These are phyloP conservation scores for Linepithema humile DNA, from an alignment of 1,140 invertebrate genomes.

Conservation along the genomic window DNA sequence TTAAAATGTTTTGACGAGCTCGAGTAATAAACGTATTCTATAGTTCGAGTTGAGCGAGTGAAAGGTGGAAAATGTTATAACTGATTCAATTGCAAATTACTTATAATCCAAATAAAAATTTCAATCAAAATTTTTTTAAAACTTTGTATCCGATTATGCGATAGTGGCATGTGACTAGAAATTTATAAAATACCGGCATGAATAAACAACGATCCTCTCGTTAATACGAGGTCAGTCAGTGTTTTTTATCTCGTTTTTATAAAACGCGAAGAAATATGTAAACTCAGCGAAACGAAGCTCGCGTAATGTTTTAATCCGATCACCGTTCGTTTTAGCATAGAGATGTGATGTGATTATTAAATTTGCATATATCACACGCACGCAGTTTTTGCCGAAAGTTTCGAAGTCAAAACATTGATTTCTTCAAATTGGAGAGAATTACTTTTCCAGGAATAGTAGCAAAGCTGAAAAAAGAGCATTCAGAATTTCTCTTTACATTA, in stretches of 20 bases:
- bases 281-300: slow-evolving; percentile 49
- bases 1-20: slow-evolving; percentile 14
- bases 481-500: background rate
- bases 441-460: background rate
- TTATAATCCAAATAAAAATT: slow-evolving; percentile 35
- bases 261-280: slow-evolving; percentile 30
- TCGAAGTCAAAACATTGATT: background rate
- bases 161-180: background rate
- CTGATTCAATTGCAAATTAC: slow-evolving; percentile 34
- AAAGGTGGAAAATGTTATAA: slow-evolving; percentile 27
- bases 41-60: background rate
- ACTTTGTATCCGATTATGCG: slow-evolving; percentile 11
- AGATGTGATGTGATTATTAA: slow-evolving; percentile 47
- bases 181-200: slow-evolving; percentile 46
- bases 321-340: slow-evolving; percentile 36
- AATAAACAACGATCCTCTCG: slow-evolving; percentile 38
- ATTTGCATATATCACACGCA: slow-evolving; percentile 26
- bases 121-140: slow-evolving; percentile 13
- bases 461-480: background rate
- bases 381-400: background rate
- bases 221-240: slow-evolving; percentile 36
- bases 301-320: slow-evolving; percentile 52
- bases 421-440: slow-evolving; percentile 28
- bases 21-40: background rate
- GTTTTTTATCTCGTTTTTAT: slow-evolving; percentile 35